A percentile compares a stretch with the other conserved stretches of the same genome.
Evolutionary conservation across 2,797 vertebrate species (phyloP).

Genomic region (Neostethus bicornis): DNA sequence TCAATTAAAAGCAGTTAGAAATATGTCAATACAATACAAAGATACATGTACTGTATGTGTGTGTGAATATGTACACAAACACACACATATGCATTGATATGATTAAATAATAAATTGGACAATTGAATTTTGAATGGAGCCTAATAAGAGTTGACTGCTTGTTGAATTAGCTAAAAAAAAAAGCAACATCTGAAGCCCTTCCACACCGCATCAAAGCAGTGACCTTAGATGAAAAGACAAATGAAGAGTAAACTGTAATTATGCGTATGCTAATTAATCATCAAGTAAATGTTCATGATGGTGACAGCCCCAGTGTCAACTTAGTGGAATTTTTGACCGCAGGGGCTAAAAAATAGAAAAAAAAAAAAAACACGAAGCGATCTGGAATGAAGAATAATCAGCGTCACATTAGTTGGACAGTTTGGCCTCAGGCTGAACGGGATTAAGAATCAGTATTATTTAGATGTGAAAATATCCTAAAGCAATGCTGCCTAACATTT

Average conservation of each 20-base stretch:
- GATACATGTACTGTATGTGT: too few relatives aligned
- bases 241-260: background rate
- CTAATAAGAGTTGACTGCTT: background rate
- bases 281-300: background rate
- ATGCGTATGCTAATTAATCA: background rate
- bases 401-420: constrained; percentile 13
- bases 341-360: constrained; percentile 8
- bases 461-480: constrained; percentile 20
- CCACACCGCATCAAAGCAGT: background rate
- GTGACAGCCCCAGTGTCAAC: background rate
- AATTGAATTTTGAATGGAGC: background rate
- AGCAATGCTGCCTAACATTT: constrained; percentile 8
- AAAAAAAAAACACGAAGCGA: constrained; percentile 16
- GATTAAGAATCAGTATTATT: constrained; percentile 38
- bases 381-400: constrained; percentile 28
- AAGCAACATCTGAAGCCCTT: background rate
- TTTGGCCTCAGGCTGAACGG: constrained; percentile 15
- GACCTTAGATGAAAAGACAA: background rate
- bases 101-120: too few relatives aligned
- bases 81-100: too few relatives aligned
- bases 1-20: too few relatives aligned
- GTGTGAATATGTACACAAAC: too few relatives aligned
- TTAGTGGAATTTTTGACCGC: background rate
- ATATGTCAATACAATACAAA: too few relatives aligned
- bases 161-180: background rate